Evolutionary conservation across 1,140 invertebrate species (phyloP).

Genomic region (Lineus longissimus): DNA sequence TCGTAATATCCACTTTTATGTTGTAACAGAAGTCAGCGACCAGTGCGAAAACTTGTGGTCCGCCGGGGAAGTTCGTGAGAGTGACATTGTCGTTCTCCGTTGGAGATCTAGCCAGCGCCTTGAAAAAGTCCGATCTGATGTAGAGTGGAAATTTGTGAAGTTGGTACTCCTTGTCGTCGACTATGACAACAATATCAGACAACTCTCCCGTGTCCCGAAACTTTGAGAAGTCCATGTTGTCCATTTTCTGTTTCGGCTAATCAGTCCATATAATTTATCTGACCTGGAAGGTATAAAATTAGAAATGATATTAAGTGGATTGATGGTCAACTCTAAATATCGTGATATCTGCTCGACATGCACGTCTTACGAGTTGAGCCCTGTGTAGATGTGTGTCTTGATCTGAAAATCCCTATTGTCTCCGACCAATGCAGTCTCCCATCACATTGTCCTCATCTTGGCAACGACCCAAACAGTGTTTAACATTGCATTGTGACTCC

Average conservation of each 20-base stretch:
- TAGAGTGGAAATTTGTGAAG: slow-evolving; percentile 50
- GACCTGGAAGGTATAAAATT: too few species aligned
- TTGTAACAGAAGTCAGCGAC: slow-evolving; percentile 52
- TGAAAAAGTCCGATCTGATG: slow-evolving; percentile 47
- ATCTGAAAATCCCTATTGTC: too few species aligned
- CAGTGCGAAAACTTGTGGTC: slow-evolving; percentile 38
- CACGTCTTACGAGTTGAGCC: too few species aligned
- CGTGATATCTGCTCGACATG: too few species aligned
- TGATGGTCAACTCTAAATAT: too few species aligned
- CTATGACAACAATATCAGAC: slow-evolving; percentile 42
- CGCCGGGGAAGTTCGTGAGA: slow-evolving; percentile 45
- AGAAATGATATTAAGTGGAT: too few species aligned
- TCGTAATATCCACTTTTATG: slow-evolving; percentile 39
- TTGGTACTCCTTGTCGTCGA: slow-evolving; percentile 34
- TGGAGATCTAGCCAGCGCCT: slow-evolving; percentile 28
- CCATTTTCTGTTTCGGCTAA: not conserved
- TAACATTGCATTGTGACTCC: too few species aligned
- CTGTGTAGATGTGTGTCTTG: too few species aligned
- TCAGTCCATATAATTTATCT: too few species aligned
- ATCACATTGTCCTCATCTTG: too few species aligned
- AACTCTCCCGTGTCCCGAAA: slow-evolving; percentile 47
- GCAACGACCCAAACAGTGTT: too few species aligned
- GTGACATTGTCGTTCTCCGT: slow-evolving; percentile 26
- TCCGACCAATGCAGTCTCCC: too few species aligned
- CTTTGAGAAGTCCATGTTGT: slow-evolving; percentile 47